phyloP scores from a whole-genome alignment of 1,140 invertebrate species.

The Cydia strobilella region DNA sequence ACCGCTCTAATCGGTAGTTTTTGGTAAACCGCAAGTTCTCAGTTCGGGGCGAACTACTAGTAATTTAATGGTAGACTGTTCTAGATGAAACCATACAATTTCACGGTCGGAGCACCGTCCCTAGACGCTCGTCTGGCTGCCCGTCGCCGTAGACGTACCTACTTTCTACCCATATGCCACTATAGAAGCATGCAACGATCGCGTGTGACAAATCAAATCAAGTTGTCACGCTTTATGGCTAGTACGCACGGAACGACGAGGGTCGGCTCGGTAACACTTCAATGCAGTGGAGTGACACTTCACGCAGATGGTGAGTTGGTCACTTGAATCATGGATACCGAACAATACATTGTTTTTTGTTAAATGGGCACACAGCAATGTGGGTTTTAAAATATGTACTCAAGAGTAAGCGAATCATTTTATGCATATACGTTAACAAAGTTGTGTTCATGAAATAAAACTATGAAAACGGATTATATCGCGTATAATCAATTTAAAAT shows the following conservation, averaged over 20 bases:
- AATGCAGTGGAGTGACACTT: slow-evolving; percentile 22
- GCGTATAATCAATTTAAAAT: too few relatives aligned
- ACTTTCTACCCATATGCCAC: not conserved
- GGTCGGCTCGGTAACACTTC: slow-evolving; percentile 23
- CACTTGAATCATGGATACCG: slow-evolving; percentile 8
- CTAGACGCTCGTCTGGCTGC: not conserved
- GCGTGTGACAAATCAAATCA: slow-evolving; percentile 32
- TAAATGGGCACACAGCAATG: not conserved
- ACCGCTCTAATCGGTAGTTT: too few relatives aligned
- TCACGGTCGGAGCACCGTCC: slow-evolving; percentile 12
- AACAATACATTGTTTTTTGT: not conserved
- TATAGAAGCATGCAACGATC: slow-evolving; percentile 14
- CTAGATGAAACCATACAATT: slow-evolving; percentile 25
- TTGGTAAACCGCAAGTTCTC: too few relatives aligned
- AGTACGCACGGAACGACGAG: slow-evolving; percentile 11
- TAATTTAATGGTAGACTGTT: slow-evolving; percentile 28
- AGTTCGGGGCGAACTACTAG: too few relatives aligned
- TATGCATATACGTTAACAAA: too few relatives aligned
- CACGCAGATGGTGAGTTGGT: slow-evolving; percentile 14
- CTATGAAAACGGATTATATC: too few relatives aligned
- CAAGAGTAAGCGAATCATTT: too few relatives aligned
- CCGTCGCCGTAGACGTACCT: not conserved
- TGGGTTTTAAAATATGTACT: too few relatives aligned
- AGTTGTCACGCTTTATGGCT: slow-evolving; percentile 19
- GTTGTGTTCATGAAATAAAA: too few relatives aligned